These are phyloP conservation scores for Perodicticus potto DNA, from an alignment of 2,797 vertebrate genomes.

Conservation along the genomic window DNA sequence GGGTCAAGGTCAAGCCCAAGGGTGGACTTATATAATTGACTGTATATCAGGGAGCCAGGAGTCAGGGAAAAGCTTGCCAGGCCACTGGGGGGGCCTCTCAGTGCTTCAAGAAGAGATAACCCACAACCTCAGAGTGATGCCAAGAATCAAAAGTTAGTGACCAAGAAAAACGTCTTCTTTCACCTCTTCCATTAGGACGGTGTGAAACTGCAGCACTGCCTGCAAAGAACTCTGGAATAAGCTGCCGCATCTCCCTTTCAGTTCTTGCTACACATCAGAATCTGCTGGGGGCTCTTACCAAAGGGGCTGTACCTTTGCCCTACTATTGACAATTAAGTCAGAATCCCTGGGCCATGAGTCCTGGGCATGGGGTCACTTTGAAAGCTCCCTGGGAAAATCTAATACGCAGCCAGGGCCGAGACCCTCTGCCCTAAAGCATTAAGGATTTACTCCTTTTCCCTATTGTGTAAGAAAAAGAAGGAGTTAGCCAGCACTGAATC, in stretches of 20 bases:
- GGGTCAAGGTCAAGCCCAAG: not conserved
- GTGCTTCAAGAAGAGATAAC: not conserved
- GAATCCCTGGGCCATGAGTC: not conserved
- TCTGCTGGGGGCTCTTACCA: not conserved
- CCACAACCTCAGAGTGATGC: no score
- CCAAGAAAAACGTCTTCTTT: not conserved
- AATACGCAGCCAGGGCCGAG: not conserved
- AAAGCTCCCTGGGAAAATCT: not conserved
- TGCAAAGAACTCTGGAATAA: not conserved
- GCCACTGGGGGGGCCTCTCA: not conserved
- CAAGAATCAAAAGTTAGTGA: not conserved
- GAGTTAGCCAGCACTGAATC: not conserved
- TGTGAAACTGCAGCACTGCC: not conserved
- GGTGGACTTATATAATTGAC: no score
- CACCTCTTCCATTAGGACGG: not conserved
- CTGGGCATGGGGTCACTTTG: rapidly evolving
- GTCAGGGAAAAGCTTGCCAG: not conserved
- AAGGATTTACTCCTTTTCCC: no score
- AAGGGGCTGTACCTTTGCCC: not conserved
- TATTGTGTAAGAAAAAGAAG: not conserved
- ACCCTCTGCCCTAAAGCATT: not conserved
- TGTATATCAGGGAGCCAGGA: no score
- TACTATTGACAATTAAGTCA: not conserved
- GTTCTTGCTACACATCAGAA: not conserved
- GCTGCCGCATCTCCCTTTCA: no score